Percentiles rank a stretch among this genome's conserved stretches.
phyloP scores from a whole-genome alignment of 2,113 vertebrate species.

The Lipophrys pholis region DNA sequence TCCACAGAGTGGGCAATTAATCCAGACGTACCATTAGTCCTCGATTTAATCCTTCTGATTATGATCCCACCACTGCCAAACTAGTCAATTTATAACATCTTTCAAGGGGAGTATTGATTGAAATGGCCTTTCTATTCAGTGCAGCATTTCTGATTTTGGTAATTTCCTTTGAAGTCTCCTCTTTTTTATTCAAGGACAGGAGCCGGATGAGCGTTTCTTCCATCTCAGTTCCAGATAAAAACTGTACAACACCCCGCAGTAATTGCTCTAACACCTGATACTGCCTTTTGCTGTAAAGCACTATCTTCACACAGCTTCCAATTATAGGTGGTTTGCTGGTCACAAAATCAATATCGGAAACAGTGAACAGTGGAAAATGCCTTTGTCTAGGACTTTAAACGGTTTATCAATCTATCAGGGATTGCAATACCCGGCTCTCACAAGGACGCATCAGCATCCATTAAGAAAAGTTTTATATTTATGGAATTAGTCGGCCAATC shows the following conservation, averaged over 20 bases:
- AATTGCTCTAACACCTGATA: neutral
- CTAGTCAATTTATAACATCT: slow-evolving; percentile 4
- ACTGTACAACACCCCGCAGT: neutral
- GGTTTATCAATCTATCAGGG: slow-evolving; percentile 11
- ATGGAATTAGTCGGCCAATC: neutral
- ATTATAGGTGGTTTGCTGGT: neutral
- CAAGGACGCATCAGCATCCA: slow-evolving; percentile 2
- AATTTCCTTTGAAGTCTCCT: neutral
- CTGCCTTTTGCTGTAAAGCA: neutral
- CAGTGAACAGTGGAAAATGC: neutral
- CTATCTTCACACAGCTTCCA: too few species aligned
- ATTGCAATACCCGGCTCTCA: slow-evolving; percentile 15
- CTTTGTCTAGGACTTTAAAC: neutral
- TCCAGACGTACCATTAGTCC: slow-evolving; percentile 28
- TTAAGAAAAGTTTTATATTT: slow-evolving; percentile 2
- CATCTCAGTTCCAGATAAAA: neutral
- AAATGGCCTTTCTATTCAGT: neutral
- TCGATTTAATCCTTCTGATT: slow-evolving; percentile 22
- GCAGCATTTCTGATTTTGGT: slow-evolving; percentile 15
- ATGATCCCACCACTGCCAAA: slow-evolving; percentile 18
- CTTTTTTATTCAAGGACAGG: neutral
- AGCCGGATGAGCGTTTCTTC: too few species aligned
- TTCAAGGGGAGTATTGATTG: slow-evolving; percentile 1
- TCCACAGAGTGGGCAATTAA: slow-evolving; percentile 36
- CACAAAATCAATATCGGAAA: neutral